Evolutionary conservation across 2,797 vertebrate genomes (phyloP).

Genomic region (Pseudochirops cupreus): DNA sequence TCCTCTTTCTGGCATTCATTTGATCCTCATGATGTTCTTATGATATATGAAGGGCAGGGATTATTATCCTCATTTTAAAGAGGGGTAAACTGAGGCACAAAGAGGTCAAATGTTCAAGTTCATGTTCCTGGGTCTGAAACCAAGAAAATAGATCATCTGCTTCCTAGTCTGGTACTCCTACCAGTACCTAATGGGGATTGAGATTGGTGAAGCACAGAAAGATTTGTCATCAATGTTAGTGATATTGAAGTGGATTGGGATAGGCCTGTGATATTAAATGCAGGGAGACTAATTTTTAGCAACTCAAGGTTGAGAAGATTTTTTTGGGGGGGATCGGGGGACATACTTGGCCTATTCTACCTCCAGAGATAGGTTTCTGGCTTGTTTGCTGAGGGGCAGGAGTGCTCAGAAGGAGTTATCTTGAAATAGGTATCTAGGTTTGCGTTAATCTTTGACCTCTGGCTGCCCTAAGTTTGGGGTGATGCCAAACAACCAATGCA

Average conservation of each 20-base stretch:
- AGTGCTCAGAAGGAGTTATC: neutral
- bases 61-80: neutral
- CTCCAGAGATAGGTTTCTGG: neutral
- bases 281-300: neutral
- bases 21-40: neutral
- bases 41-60: neutral
- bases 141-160: neutral
- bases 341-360: neutral
- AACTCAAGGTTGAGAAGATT: neutral
- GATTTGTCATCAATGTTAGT: neutral
- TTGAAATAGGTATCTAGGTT: neutral
- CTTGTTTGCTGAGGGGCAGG: neutral
- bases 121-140: neutral
- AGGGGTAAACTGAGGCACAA: neutral
- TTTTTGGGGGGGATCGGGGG: neutral
- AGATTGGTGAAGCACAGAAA: neutral
- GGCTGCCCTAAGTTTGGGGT: neutral
- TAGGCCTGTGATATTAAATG: neutral
- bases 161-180: neutral
- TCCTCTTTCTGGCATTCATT: neutral
- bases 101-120: neutral
- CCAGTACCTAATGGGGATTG: neutral
- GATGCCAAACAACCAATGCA: neutral
- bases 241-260: neutral
- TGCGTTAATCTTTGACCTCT: neutral